Conservation (phyloP, 2,888 invertebrate species). For the Nemapogon koenigi region DNA sequence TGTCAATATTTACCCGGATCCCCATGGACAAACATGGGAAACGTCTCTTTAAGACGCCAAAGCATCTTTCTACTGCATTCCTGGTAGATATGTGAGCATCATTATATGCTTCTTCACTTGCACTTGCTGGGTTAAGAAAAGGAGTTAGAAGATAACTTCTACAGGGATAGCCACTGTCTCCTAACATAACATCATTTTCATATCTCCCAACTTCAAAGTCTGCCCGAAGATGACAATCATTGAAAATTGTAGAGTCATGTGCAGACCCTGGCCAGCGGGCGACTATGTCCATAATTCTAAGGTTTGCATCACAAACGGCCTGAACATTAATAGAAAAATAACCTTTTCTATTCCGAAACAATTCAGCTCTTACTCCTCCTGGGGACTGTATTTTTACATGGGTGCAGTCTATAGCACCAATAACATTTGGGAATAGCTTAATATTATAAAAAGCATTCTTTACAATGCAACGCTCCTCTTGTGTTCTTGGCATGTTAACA, state of each 20-base stretch:
- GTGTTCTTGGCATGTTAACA: slow-evolving; percentile 7
- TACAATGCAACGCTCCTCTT: neutral
- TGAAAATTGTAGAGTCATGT: slow-evolving; percentile 15
- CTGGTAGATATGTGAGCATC: slow-evolving; percentile 2
- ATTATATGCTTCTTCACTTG: slow-evolving; percentile 4
- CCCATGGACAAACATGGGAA: slow-evolving; percentile 18
- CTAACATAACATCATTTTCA: slow-evolving; percentile 1
- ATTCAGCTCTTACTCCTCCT: slow-evolving; percentile 9
- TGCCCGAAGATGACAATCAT: no score
- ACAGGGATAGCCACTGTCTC: slow-evolving; percentile 9
- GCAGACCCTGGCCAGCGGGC: slow-evolving; percentile 16
- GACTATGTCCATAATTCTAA: slow-evolving; percentile 14
- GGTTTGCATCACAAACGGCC: slow-evolving; percentile 13
- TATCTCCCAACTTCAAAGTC: slow-evolving; percentile 1
- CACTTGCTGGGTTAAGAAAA: neutral
- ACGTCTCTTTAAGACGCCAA: slow-evolving; percentile 2
- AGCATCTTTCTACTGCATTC: slow-evolving; percentile 4
- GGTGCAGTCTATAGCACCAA: no score
- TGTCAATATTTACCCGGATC: slow-evolving; percentile 19
- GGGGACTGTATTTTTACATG: slow-evolving; percentile 1
- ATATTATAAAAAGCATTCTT: no score
- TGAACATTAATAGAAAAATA: slow-evolving; percentile 14
- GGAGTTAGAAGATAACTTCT: slow-evolving; percentile 5
- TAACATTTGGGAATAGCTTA: slow-evolving; percentile 2
- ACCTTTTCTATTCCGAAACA: no score